phyloP scores from a whole-genome alignment of 2,797 vertebrate species.

The Somateria mollissima region DNA sequence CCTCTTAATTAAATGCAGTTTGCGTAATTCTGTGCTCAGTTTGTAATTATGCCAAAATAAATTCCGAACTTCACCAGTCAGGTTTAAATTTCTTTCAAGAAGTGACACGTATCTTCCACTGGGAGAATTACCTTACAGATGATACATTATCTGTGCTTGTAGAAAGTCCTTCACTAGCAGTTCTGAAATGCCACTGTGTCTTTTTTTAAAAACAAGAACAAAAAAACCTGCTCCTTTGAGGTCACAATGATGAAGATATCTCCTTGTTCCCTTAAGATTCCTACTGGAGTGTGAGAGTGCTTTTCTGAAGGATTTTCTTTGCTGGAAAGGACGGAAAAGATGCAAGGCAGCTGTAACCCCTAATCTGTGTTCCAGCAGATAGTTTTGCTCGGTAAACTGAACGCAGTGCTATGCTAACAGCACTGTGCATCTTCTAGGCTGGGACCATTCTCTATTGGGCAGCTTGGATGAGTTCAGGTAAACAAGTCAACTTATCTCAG shows the following conservation, averaged over 20 bases:
- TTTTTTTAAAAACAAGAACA: not conserved
- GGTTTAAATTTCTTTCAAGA: not conserved
- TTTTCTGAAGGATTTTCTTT: not conserved
- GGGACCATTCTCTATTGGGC: not conserved
- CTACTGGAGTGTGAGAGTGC: not conserved
- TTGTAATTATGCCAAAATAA: not conserved
- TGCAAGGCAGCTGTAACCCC: not conserved
- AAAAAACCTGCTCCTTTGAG: not conserved
- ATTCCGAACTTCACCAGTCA: not conserved
- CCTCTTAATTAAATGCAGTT: not conserved
- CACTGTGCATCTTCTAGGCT: not conserved
- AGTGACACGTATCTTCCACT: not conserved
- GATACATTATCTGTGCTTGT: not conserved
- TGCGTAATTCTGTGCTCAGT: not conserved
- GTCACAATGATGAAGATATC: not conserved
- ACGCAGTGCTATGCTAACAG: rapidly evolving
- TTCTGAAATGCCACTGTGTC: not conserved
- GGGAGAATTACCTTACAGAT: not conserved
- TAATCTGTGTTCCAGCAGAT: not conserved
- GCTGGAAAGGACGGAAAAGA: not conserved
- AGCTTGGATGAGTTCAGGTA: not conserved
- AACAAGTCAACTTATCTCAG: not conserved
- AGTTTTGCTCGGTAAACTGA: not conserved
- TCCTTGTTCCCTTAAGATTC: not conserved
- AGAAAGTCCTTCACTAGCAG: not conserved